These are phyloP conservation scores for Neria commutata DNA, from an alignment of 2,888 invertebrate species.

Conservation along the genomic window DNA sequence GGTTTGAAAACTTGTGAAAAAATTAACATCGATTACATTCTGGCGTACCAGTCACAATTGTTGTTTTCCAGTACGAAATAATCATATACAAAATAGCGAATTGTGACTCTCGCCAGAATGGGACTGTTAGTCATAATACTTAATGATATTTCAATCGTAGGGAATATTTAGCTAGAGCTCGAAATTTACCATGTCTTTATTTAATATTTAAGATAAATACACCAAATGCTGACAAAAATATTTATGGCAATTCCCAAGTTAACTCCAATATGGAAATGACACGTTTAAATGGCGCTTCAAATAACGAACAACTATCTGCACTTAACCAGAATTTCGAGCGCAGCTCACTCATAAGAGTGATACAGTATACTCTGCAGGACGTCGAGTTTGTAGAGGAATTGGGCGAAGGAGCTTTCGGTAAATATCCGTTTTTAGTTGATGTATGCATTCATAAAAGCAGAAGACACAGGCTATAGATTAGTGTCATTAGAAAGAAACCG, in stretches of 20 bases:
- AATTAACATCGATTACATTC: too few relatives aligned
- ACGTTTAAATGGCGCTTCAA: conserved; percentile 70
- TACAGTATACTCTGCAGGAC: conserved; percentile 85
- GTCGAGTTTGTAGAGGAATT: conserved; percentile 88
- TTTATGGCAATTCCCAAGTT: conserved; percentile 78
- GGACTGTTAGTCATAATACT: neutral
- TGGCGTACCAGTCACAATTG: too few relatives aligned
- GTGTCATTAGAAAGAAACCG: too few relatives aligned
- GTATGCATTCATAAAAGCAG: neutral
- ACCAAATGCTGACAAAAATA: conserved; percentile 78
- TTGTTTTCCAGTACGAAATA: too few relatives aligned
- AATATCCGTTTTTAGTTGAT: conserved; percentile 4
- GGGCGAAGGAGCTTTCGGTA: conserved; percentile 95
- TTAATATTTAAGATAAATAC: conserved; percentile 73
- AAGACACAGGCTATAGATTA: too few relatives aligned
- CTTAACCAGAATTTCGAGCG: conserved; percentile 60
- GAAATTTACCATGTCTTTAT: conserved; percentile 7
- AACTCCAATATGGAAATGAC: conserved; percentile 85
- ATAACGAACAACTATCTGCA: conserved; percentile 59
- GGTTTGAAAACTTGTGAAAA: too few relatives aligned
- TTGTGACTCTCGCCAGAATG: neutral
- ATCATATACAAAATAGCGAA: too few relatives aligned
- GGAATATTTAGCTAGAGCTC: neutral
- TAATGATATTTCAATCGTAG: too few relatives aligned
- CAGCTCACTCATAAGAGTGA: conserved; percentile 67